Percentiles rank a stretch among this genome's conserved stretches.
phyloP scores from a whole-genome alignment of 2,113 vertebrate species.

The Centropus unirufus region DNA sequence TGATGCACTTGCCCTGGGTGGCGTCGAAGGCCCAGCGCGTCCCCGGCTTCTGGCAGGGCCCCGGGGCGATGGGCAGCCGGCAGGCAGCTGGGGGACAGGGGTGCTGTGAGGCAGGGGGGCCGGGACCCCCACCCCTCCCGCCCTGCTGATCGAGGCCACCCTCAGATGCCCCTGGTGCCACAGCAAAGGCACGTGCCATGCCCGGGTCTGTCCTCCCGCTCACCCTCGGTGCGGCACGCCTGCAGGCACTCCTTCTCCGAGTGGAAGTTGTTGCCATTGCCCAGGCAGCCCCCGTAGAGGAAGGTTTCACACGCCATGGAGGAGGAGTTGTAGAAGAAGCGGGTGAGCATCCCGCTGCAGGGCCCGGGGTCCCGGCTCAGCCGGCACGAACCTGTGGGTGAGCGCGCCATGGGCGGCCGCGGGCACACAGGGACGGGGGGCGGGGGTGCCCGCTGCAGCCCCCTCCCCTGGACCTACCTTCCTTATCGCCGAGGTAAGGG shows the following conservation, averaged over 20 bases:
- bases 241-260: conserved; percentile 89
- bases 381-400: conserved; percentile 78
- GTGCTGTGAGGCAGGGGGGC: not conserved
- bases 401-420: accelerated
- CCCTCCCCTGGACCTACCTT: conserved; percentile 58
- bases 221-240: conserved; percentile 91
- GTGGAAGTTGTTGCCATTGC: conserved; percentile 91
- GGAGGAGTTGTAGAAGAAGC: conserved; percentile 87
- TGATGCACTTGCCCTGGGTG: conserved; percentile 78
- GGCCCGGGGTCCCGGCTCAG: conserved; percentile 79
- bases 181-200: not conserved
- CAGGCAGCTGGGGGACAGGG: conserved; percentile 83
- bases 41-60: conserved; percentile 67
- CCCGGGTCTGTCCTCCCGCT: not conserved
- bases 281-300: conserved; percentile 88
- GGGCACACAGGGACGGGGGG: accelerated
- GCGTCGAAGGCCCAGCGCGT: conserved; percentile 86
- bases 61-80: conserved; percentile 80
- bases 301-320: conserved; percentile 89
- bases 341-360: conserved; percentile 79
- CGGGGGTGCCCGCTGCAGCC: accelerated
- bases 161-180: not conserved
- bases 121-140: not conserved
- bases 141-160: accelerated
- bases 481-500: conserved; percentile 50